Percentiles rank a stretch among this genome's conserved stretches.
These are phyloP conservation scores for Apodemia mormo DNA, from an alignment of 2,888 invertebrate species.

Conservation along the genomic window DNA sequence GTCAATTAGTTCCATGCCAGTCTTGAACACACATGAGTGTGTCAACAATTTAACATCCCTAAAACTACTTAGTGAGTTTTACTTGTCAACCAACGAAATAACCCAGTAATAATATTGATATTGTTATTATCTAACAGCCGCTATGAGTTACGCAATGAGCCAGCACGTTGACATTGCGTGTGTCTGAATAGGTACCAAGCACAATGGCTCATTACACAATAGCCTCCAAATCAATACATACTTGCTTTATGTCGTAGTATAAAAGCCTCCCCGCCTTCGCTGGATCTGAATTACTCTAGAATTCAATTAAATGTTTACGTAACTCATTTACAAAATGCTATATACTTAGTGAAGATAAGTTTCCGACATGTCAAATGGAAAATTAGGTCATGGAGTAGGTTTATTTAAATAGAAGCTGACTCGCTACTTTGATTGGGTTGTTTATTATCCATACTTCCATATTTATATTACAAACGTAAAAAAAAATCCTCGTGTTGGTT, in stretches of 20 bases:
- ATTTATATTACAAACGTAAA: too few relatives aligned
- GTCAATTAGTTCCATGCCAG: too few relatives aligned
- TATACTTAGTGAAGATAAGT: neutral
- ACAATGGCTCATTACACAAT: constrained; percentile 5
- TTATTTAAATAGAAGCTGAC: neutral
- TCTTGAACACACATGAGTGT: too few relatives aligned
- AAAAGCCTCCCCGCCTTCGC: neutral
- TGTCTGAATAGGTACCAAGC: neutral
- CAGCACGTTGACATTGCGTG: neutral
- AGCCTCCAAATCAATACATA: constrained; percentile 1
- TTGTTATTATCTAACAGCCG: neutral
- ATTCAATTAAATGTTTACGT: neutral
- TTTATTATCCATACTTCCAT: too few relatives aligned
- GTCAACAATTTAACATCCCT: too few relatives aligned
- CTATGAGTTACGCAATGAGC: neutral
- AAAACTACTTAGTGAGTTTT: constrained; percentile 50
- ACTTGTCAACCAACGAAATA: too few relatives aligned
- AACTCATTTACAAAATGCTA: neutral
- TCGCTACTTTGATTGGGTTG: neutral
- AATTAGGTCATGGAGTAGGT: neutral
- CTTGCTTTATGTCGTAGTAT: constrained; percentile 51
- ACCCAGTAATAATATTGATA: neutral
- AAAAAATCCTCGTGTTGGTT: too few relatives aligned
- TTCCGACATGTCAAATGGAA: neutral
- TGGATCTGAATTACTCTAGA: neutral